A percentile compares a stretch with the other conserved stretches of the same genome.
phyloP scores from a whole-genome alignment of 2,888 invertebrate genomes.

The Morpho achilles region DNA sequence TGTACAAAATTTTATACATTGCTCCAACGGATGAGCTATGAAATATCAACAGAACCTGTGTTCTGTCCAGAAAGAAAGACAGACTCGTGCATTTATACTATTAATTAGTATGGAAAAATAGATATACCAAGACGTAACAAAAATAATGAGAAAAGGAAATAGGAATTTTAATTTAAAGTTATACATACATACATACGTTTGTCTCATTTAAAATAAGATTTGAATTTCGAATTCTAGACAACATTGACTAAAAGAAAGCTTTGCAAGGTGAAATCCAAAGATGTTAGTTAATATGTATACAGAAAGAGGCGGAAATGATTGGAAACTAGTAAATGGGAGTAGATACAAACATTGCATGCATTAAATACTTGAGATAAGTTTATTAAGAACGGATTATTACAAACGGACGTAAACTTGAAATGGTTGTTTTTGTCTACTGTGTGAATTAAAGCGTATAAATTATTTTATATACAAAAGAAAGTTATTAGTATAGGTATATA shows the following conservation, averaged over 20 bases:
- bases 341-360: constrained; percentile 15
- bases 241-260: constrained; percentile 2
- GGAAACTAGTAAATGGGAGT: constrained; percentile 15
- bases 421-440: not conserved
- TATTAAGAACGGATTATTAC: constrained; percentile 16
- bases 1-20: too few relatives aligned
- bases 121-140: too few relatives aligned
- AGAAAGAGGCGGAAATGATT: constrained; percentile 19
- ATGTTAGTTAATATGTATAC: constrained; percentile 16
- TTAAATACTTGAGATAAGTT: constrained; percentile 13
- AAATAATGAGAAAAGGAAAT: too few relatives aligned
- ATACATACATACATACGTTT: not conserved
- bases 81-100: too few relatives aligned
- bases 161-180: too few relatives aligned
- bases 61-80: too few relatives aligned
- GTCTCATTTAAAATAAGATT: constrained; percentile 2
- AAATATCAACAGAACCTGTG: too few relatives aligned
- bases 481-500: too few relatives aligned
- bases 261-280: constrained; percentile 5
- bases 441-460: too few relatives aligned
- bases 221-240: constrained; percentile 1
- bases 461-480: too few relatives aligned
- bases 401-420: constrained; percentile 18
- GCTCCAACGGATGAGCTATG: too few relatives aligned
- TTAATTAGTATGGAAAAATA: too few relatives aligned